Evolutionary conservation across 2,888 invertebrate genomes (phyloP).

Genomic region (Drosophila meridiana): DNA sequence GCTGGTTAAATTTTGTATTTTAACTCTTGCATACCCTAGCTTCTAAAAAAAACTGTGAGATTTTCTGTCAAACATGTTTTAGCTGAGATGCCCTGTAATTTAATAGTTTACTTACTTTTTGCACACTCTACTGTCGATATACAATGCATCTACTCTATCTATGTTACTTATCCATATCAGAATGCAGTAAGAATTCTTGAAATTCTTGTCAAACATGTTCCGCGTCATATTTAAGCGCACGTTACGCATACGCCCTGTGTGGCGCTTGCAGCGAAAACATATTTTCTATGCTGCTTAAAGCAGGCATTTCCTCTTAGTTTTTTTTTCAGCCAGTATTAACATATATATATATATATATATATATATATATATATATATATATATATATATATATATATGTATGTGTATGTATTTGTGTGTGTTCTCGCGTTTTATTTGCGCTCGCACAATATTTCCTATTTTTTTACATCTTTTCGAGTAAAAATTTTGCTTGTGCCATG

Average conservation of each 20-base stretch:
- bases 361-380: background rate
- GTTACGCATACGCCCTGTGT: constrained; percentile 18
- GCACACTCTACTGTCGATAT: too few species aligned
- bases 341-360: background rate
- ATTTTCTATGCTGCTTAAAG: constrained; percentile 21
- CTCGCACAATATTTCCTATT: constrained; percentile 34
- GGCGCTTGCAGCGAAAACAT: constrained; percentile 5
- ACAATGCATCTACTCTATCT: background rate
- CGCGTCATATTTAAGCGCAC: constrained; percentile 2
- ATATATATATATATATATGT: background rate
- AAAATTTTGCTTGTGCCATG: constrained; percentile 63
- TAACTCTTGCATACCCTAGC: background rate
- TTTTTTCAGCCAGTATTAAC: background rate
- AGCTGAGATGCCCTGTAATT: background rate
- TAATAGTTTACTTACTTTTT: too few species aligned
- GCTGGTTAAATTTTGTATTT: background rate
- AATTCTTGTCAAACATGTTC: background rate
- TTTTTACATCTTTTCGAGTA: constrained; percentile 56
- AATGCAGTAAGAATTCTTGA: background rate
- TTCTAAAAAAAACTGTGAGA: background rate
- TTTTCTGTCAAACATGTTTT: background rate
- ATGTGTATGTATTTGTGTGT: constrained; percentile 9
- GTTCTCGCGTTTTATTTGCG: constrained; percentile 45
- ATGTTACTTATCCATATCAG: background rate
- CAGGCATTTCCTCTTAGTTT: background rate